Base-by-base conservation (phyloP, 1,140 invertebrate species). In the Calliphora vicina region DNA sequence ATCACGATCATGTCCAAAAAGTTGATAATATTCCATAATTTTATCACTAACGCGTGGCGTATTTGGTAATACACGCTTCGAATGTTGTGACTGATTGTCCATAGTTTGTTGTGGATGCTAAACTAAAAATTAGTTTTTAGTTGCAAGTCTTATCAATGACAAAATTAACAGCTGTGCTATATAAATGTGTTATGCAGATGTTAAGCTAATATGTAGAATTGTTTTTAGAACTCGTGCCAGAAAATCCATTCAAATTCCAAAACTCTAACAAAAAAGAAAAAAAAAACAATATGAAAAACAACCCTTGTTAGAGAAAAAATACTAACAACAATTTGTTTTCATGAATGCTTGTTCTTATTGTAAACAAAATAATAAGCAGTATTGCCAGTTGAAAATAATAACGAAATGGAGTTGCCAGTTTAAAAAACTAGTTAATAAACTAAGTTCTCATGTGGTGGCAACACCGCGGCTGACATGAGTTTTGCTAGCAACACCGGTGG, bases 21-120 rank as follows among this genome's bases (percentile, higher is more conserved):
- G 82, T n/a, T 50, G 10, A 50, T 80, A 82, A 43, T 84, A 84
- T 50, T 84, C 83, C 15, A 27, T 73, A 42, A 82, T 81, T 84
- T 82, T 82, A 9, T 84, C 83, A 81, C 29, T 80, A 35, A 82
- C 76, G 15, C 83, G 57, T 9, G 81, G 76, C n/a, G 83, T 80
- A 15, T 71, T 82, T 27, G 83, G 82, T 26, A 84, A 57, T 0
- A 17, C 35, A 78, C 35, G 42, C 20, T 78, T 23, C 42, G 73
- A 42, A 29, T 73, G 23, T 35, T 23, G 13, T 45, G 74, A 78
- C 20, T 43, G 35, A 23, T 43, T 25, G 9, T 43, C 35, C n/a
- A 20, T 45, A 25, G 12, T 78, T 25, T 25, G 6, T 17, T 50
- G 45, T 1, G 12, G 8, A 50, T 50, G 45, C 12, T n/a, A 50